Base-by-base conservation (phyloP, 2,888 invertebrate genomes). In the Hypomecis atomaria region DNA sequence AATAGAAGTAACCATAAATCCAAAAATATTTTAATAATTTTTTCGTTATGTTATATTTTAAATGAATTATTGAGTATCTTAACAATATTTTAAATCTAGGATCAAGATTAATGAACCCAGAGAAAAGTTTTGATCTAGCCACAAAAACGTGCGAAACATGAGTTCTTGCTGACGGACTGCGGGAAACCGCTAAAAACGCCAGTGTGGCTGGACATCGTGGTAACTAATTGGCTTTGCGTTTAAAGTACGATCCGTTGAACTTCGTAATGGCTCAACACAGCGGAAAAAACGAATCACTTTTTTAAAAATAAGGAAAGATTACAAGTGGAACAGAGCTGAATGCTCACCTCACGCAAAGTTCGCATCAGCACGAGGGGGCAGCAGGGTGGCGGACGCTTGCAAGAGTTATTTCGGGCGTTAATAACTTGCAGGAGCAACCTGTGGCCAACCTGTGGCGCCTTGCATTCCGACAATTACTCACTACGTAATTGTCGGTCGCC, bases 391-490 rank as follows among this genome's bases (percentile, higher is more conserved):
- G 61, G 63, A 66, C 54, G 60, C 45, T 65, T 49, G 67, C 64
- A 70, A 65, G 71, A 73, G 75, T 76, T 77, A 78, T 83, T 83
- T 79, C 70, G 72, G 74, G 74, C 78, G 81, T 86, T 85, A 84
- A 84, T 84, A 87, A 83, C 74, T 76, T 76, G 76, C 78, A 78
- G 73, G 73, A 77, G 74, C 85, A 84, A 87, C 88, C 87, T 86
- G 88, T 87, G 71, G 88, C 61, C 79, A 78, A 86, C 87, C 84
- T 86, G 87, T 86, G 71, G 85, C 79, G 69, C 62, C 67, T 65
- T 70, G 71, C 71, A 69, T 69, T 69, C 68, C 70, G 58, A 64
- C 68, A 69, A 71, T 70, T 71, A 69, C 68, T 62, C 54, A 59
- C 55, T 38, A 61, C 60, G 56, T 67, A 65, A 67, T 67, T 65